These are phyloP conservation scores for Delichon dasypus DNA, from an alignment of 2,797 vertebrate genomes.

Conservation along the genomic window DNA sequence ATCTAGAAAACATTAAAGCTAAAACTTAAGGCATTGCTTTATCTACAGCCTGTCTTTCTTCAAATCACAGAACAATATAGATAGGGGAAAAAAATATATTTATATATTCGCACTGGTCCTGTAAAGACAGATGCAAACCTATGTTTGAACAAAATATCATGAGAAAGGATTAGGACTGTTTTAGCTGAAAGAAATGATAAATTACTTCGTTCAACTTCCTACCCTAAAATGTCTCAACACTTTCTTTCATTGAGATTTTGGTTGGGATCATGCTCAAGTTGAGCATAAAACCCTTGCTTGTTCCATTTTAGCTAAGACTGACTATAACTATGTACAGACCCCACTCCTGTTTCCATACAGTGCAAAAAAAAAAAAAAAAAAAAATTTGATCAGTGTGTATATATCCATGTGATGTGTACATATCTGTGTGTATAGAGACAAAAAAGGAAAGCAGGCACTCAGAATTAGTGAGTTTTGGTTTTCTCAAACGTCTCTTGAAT, in stretches of 20 bases:
- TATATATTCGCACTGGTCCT: not conserved
- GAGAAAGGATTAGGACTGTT: not conserved
- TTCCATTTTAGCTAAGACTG: not conserved
- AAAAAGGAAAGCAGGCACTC: not conserved
- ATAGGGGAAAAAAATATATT: not conserved
- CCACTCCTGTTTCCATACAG: not conserved
- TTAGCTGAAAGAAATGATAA: not conserved
- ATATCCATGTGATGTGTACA: not conserved
- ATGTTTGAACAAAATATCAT: not conserved
- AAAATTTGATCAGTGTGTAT: not conserved
- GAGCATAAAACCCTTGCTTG: not conserved
- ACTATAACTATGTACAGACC: not conserved
- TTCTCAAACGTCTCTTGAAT: not conserved
- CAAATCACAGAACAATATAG: not conserved
- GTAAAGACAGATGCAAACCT: not conserved
- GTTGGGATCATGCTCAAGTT: not conserved
- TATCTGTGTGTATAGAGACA: not conserved
- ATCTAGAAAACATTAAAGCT: not conserved
- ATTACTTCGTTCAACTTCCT: not conserved
- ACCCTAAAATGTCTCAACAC: not conserved
- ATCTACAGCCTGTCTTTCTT: not conserved
- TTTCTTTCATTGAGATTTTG: not conserved
- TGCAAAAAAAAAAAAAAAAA: not conserved
- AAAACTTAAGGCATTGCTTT: not conserved
- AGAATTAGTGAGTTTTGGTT: conserved; percentile 1